Conservation (phyloP, 2,797 vertebrate genomes). For the Epinephelus coioides region DNA sequence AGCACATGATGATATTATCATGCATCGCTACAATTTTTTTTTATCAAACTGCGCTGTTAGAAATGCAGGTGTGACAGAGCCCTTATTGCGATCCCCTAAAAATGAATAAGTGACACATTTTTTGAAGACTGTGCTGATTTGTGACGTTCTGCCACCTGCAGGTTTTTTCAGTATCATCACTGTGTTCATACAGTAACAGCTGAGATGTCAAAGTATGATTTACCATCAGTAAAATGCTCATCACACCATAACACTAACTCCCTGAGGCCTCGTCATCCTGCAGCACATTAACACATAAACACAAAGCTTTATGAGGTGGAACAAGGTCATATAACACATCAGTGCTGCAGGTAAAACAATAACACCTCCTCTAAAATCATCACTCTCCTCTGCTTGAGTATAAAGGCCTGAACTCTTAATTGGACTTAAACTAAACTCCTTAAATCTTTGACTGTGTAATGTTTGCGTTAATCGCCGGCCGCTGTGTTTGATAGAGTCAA, state of each 20-base stretch:
- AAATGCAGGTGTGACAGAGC: no score
- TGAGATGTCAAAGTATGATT: no score
- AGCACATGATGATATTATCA: no score
- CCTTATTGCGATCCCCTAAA: no score
- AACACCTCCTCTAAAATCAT: not conserved
- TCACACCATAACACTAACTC: not conserved
- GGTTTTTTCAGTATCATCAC: not conserved
- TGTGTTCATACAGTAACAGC: not conserved
- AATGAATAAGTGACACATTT: no score
- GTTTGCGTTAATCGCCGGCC: slow-evolving; percentile 17
- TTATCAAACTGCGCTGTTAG: no score
- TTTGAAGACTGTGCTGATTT: no score
- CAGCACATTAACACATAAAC: slow-evolving; percentile 7
- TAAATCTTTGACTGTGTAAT: not conserved
- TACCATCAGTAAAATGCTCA: no score
- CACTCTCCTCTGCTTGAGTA: no score
- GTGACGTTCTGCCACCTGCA: not conserved
- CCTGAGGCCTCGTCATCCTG: not conserved
- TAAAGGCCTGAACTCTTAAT: slow-evolving; percentile 20
- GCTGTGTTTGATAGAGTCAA: slow-evolving; percentile 39
- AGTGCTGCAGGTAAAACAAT: not conserved
- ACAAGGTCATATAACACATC: not conserved
- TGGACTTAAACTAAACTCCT: slow-evolving; percentile 10
- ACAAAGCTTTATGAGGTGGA: slow-evolving; percentile 21
- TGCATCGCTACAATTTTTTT: no score